Evolutionary conservation across 2,113 vertebrate genomes (phyloP), one percentile per base, ranked within the genome.

Genomic region (Uropsilus gracilis): DNA sequence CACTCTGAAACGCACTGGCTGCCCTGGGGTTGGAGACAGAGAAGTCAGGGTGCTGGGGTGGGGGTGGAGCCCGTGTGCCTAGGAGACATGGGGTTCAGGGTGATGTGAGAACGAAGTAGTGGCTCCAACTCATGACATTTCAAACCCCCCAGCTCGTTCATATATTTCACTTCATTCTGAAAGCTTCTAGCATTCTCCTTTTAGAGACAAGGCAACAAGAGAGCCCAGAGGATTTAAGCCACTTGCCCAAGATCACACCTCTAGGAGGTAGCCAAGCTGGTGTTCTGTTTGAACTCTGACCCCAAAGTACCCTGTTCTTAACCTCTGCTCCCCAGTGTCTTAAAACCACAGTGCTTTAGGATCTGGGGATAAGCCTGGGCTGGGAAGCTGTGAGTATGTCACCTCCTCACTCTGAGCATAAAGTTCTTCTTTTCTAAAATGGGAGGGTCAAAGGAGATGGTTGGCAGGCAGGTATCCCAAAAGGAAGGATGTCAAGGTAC

Each of bases 181-280:
- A 46, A 46, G 64, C 48, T 73, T 75, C n/a, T 57, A 55, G 84
- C 34, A 30, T 37, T 76, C 34, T 59, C 71, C 39, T 61, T 66
- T 76, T 84, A 73, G 24, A 85, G 82, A 82, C 9, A 22, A 42
- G 77, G 14, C 68, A 76, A 18, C 39, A 55, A 39, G 83, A 71
- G 57, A 64, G 57, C 22, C 48, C 69, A 83, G 75, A 78, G 37
- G 64, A 50, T 26, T 57, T 76, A 72, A 63, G 17, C 16, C 37
- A 30, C 61, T 72, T 72, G 34, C 46, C 61, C 28, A 34, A 68
- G 46, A 22, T 82, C 69, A 72, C n/a, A 12, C 37, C 66, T n/a
- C 55, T 5, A 32, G 42, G 53, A 63, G 13, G 16, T 20, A 34
- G 30, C 32, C 53, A 24, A 66, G 34, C 32, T 63, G 55, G 34